Conservation (phyloP, 37 sponge, comb jelly and placozoan genomes). For the Eunapius fragilis region DNA sequence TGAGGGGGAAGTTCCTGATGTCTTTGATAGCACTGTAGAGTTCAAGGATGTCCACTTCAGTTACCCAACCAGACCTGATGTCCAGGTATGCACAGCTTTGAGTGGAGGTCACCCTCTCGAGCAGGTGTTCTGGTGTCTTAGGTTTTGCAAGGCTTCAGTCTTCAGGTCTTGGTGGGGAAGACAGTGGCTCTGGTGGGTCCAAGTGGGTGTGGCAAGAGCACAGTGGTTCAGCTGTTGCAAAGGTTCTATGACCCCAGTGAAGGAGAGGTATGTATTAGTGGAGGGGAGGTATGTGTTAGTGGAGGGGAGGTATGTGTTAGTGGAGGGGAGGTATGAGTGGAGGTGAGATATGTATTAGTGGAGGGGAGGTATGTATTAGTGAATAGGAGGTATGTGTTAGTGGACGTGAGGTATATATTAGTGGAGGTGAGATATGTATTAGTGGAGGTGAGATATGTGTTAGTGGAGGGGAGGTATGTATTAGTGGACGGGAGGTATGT, state of each 20-base stretch:
- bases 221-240: conserved; percentile 79
- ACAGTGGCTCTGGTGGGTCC: conserved; percentile 88
- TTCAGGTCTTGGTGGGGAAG: conserved; percentile 67
- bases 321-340: no score
- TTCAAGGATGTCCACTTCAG: conserved; percentile 39
- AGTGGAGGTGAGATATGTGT: no score
- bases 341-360: no score
- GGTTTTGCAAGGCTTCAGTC: conserved; percentile 60
- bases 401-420: no score
- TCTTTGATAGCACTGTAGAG: not conserved
- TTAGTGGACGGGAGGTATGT: no score
- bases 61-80: conserved; percentile 56
- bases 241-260: conserved; percentile 76
- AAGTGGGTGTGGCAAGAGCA: conserved; percentile 95
- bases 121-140: not conserved
- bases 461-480: no score
- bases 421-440: no score
- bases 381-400: no score
- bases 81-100: not conserved
- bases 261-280: conserved; percentile 31
- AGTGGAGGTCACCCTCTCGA: not conserved
- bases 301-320: no score
- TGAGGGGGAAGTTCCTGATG: conserved; percentile 9
- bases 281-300: not conserved
- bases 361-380: no score